Evolutionary conservation across 2,888 invertebrate genomes (phyloP).

Genomic region (Byasa hedistus): DNA sequence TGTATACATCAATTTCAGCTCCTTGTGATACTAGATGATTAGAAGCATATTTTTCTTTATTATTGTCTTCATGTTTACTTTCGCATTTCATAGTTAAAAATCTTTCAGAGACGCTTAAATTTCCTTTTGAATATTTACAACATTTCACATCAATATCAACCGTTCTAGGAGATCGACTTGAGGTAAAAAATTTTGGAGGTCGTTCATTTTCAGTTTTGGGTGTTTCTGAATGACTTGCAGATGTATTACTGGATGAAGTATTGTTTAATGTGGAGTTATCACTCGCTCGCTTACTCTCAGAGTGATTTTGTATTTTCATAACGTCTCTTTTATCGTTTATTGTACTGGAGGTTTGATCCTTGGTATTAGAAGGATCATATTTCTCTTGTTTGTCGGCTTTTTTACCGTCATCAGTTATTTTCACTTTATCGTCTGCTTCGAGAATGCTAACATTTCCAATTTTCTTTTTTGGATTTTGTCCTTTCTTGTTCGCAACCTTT

Average conservation of each 20-base stretch:
- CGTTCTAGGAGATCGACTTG: constrained; percentile 64
- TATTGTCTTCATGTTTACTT: constrained; percentile 57
- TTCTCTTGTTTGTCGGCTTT: constrained; percentile 34
- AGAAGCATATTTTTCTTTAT: constrained; percentile 55
- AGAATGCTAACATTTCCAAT: constrained; percentile 29
- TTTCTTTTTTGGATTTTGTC: constrained; percentile 36
- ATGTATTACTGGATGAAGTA: constrained; percentile 22
- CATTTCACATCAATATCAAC: constrained; percentile 74
- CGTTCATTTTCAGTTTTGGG: constrained; percentile 66
- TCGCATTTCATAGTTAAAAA: constrained; percentile 68
- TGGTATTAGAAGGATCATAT: constrained; percentile 27
- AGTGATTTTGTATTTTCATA: constrained; percentile 33
- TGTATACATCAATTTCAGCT: constrained; percentile 72
- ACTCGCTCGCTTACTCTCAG: constrained; percentile 29
- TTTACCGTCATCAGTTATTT: constrained; percentile 28
- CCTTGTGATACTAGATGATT: constrained; percentile 67
- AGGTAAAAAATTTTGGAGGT: constrained; percentile 74
- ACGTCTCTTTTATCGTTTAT: constrained; percentile 32
- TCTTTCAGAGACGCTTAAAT: constrained; percentile 67
- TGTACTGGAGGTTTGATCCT: constrained; percentile 27
- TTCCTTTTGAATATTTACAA: constrained; percentile 72
- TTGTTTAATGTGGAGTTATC: constrained; percentile 15
- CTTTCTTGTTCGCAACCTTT: constrained; percentile 36
- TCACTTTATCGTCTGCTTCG: constrained; percentile 34
- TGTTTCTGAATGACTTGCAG: constrained; percentile 46